Evolutionary conservation across 2,113 vertebrate species (phyloP).

Genomic region (Indri indri): DNA sequence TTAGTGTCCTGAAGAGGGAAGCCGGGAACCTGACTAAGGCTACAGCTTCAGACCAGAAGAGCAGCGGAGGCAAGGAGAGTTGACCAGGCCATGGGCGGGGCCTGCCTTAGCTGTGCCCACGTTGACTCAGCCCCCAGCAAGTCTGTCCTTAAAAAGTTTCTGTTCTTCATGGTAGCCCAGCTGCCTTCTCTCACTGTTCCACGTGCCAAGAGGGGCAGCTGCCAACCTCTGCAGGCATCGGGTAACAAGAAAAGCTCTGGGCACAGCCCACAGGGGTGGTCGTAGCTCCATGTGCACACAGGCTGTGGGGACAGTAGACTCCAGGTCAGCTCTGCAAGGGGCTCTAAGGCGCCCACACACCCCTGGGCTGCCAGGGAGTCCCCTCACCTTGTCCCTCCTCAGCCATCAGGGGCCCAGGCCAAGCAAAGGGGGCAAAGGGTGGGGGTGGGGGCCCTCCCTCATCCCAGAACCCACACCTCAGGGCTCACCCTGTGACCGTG

Average conservation of each 20-base stretch:
- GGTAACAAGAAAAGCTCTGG: not conserved
- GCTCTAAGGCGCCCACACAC: not conserved
- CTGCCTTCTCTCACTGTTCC: not conserved
- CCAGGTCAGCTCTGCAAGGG: not conserved
- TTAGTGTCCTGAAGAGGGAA: constrained; percentile 91
- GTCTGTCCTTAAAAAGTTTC: constrained; percentile 45
- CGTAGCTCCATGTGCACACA: not conserved
- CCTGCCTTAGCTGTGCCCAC: not conserved
- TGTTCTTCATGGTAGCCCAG: not conserved
- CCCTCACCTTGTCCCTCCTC: not conserved
- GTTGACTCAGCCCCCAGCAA: not conserved
- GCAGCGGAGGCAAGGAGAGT: constrained; percentile 79
- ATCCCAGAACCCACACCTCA: not conserved
- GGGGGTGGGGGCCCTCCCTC: not conserved
- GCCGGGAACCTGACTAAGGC: constrained; percentile 88
- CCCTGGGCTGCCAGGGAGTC: not conserved
- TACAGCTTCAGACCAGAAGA: constrained; percentile 81
- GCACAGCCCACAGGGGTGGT: not conserved
- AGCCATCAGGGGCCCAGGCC: not conserved
- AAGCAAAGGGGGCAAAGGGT: not conserved
- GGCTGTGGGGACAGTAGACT: not conserved
- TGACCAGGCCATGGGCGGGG: not conserved
- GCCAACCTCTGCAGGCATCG: not conserved
- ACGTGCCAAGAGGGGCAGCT: not conserved
- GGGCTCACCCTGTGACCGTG: not conserved